Base-by-base conservation (phyloP, 2,113 vertebrate species). In the Salminus brasiliensis region DNA sequence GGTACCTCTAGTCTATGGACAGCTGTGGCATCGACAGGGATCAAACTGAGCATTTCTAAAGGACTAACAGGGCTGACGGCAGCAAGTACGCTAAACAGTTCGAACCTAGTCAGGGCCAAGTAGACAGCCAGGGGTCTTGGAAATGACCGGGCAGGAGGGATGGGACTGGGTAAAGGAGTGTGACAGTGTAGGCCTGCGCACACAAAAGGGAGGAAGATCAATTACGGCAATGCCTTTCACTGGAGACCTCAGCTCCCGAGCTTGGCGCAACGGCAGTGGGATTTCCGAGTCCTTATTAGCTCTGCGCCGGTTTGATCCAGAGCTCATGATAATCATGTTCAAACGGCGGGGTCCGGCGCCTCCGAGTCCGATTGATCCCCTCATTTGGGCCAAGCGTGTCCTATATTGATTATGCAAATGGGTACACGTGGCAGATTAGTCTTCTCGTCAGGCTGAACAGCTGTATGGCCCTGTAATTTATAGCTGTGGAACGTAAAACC, bases 291-390 rank as follows among this genome's bases (percentile, higher is more conserved):
- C 60, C 77, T 67, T 57, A 62, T 78, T 32, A 59, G 21, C 41
- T 52, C 53, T 16, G 9, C 10, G n/a, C 36, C 9, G 63, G 43
- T 53, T 72, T 72, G 29, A 82, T 70, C 53, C 32, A 12, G 52
- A n/a, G 65, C 34, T 60, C 60, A 41, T 69, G 70, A 79, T 73
- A 73, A 83, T 81, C 45, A 60, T 76, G 66, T 81, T 74, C 65
- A 79, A 85, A 71, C 25, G 25, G 39, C 5, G n/a, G 29, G 71
- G 52, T 74, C 39, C 16, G 23, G 41, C 36, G 21, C 18, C 21
- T 45, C 43, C 18, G 41, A 76, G 47, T 57, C 66, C 66, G 74
- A 87, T 76, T 79, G 78, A 85, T 76, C 82, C 62, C 30, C 41
- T 71, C 25, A 66, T 83, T 83, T 70, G 30, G 70, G n/a, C 15